A percentile compares a stretch with the other conserved stretches of the same genome.
These are phyloP conservation scores for Malacoctenus gilli DNA, from an alignment of 2,797 vertebrate genomes.

Conservation along the genomic window DNA sequence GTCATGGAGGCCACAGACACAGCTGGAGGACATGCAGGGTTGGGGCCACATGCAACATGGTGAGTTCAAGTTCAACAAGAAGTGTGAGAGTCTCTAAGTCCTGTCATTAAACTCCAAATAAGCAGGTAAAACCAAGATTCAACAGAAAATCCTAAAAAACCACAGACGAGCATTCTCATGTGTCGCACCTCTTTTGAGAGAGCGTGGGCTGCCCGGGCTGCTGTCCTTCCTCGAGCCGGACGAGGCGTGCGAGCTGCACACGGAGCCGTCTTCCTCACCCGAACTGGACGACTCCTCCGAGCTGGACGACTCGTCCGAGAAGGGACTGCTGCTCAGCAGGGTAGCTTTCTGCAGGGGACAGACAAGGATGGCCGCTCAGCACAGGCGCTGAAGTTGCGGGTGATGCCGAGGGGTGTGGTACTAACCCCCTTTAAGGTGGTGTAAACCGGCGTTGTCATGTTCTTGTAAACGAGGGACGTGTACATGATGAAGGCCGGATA, in stretches of 20 bases:
- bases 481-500: constrained; percentile 88
- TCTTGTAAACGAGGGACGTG: constrained; percentile 93
- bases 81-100: no score
- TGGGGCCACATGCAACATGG: no score
- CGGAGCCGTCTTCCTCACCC: constrained; percentile 91
- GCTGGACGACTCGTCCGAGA: constrained; percentile 89
- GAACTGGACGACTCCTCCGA: constrained; percentile 93
- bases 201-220: constrained; percentile 87
- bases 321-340: constrained; percentile 89
- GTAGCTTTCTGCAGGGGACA: constrained; percentile 96
- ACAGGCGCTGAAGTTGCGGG: no score
- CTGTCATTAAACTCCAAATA: no score
- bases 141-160: neutral
- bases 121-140: neutral
- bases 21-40: constrained; percentile 74
- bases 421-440: constrained; percentile 94
- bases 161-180: no score
- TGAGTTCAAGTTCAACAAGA: no score
- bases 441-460: constrained; percentile 91
- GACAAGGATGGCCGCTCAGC: no score
- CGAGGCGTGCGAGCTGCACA: constrained; percentile 86
- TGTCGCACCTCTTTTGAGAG: constrained; percentile 90
- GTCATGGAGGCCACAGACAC: constrained; percentile 94
- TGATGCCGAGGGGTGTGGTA: neutral
- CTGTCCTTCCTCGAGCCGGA: constrained; percentile 85